Evolutionary conservation across 2,797 vertebrate species (phyloP), one percentile per base, ranked within the genome.

Genomic region (Lophius americanus): DNA sequence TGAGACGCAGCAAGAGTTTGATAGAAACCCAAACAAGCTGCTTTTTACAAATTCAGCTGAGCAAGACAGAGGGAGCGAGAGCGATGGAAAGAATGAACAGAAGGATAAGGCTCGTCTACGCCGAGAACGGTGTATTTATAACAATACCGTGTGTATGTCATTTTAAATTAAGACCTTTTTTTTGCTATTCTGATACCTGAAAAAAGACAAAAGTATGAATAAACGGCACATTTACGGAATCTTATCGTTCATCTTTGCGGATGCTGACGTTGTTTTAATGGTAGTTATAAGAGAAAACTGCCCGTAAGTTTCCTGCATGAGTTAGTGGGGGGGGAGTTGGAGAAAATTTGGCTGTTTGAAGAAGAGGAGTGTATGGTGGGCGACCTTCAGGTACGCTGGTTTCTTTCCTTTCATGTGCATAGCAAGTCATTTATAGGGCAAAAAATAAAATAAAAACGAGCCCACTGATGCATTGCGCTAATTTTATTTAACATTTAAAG

Each of bases 401-500:
- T 43, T 61, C 76, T 60, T 69, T 76, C 62, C 67, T 90, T 86
- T 88, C 76, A 81, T 82, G 78, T 75, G 78, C 67, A 70, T 68
- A 85, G 66, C 79, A 14, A 71, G 76, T 82, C 83, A 82, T 88
- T 88, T 89, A 85, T 64, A 76, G 72, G 69, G 68, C 69, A 75
- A 88, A 85, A 87, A 79, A 73, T 81, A 88, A 23, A 23, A 23
- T 1, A 23, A 23, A 23, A 23, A 23, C 1, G 23, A 23, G 23
- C 78, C 78, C 85, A 86, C 79, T 84, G 90, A 90, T 90, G 89
- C 88, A 87, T 84, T 78, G 81, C 70, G 44, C 88, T 92, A 85
- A 86, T 90, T 92, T 91, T 71, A 88, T 92, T 87, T 86, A 90
- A 89, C 87, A 81, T 90, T 82, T 77, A 81, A 81, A 84, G 65